Evolutionary conservation across 2,888 invertebrate genomes (phyloP).

Genomic region (Stenoptilia bipunctidactyla): DNA sequence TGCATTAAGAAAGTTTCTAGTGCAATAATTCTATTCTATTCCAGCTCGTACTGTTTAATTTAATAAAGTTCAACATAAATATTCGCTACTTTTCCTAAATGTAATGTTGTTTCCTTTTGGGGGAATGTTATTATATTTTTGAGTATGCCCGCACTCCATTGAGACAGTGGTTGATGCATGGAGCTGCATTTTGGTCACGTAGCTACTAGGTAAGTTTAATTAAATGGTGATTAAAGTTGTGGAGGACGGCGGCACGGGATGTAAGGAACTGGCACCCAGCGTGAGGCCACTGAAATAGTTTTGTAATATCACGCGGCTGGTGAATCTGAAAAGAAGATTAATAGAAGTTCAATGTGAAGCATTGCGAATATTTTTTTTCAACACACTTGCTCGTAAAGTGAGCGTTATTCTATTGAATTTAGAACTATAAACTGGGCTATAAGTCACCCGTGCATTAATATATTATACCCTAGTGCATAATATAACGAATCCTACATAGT

Average conservation of each 20-base stretch:
- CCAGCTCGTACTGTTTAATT: too few relatives aligned
- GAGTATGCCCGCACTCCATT: slow-evolving; percentile 9
- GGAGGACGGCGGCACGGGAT: slow-evolving; percentile 16
- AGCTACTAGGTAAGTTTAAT: slow-evolving; percentile 40
- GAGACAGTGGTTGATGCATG: slow-evolving; percentile 26
- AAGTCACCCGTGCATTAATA: too few relatives aligned
- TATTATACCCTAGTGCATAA: too few relatives aligned
- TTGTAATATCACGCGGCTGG: not conserved
- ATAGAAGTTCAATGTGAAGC: too few relatives aligned
- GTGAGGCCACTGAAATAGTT: slow-evolving; percentile 22
- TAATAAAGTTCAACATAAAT: not conserved
- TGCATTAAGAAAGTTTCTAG: too few relatives aligned
- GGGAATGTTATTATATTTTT: not conserved
- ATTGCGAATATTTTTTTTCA: too few relatives aligned
- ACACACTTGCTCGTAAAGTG: too few relatives aligned
- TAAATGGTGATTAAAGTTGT: slow-evolving; percentile 47
- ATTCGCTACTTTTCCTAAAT: not conserved
- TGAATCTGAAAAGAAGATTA: not conserved
- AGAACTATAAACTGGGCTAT: too few relatives aligned
- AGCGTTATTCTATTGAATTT: too few relatives aligned
- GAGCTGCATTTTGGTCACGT: slow-evolving; percentile 33
- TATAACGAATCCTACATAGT: too few relatives aligned
- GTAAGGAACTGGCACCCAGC: slow-evolving; percentile 23
- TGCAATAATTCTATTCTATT: too few relatives aligned
- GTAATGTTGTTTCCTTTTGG: too few relatives aligned